Conservation (phyloP, 2,888 invertebrate species). For the Pantelozetes paolii region DNA sequence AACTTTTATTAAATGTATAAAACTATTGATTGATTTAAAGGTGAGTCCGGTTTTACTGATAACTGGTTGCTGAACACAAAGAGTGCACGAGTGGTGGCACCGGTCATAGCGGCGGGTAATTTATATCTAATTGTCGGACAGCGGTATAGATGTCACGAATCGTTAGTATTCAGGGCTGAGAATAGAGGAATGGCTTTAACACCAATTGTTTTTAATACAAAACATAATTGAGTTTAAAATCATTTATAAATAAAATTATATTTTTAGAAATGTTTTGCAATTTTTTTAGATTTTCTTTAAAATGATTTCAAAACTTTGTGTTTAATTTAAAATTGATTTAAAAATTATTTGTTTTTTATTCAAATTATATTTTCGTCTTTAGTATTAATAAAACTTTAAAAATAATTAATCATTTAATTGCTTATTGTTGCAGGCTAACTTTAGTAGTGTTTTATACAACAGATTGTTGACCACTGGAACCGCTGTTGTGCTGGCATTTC, state of each 20-base stretch:
- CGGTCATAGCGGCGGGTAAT: background rate
- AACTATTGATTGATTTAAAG: background rate
- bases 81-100: background rate
- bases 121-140: constrained; percentile 19
- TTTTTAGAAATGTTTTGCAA: background rate
- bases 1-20: background rate
- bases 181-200: background rate
- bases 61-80: constrained; percentile 5
- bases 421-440: too few relatives aligned
- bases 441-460: too few relatives aligned
- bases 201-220: background rate
- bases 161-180: constrained; percentile 17
- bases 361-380: too few relatives aligned
- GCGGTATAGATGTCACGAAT: constrained; percentile 31
- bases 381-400: too few relatives aligned
- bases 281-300: background rate
- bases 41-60: constrained; percentile 16
- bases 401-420: too few relatives aligned
- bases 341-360: background rate
- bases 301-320: background rate
- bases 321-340: background rate
- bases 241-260: too few relatives aligned
- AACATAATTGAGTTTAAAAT: background rate
- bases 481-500: too few relatives aligned
- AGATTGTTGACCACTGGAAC: too few relatives aligned